A percentile compares a stretch with the other conserved stretches of the same genome.
phyloP scores from a whole-genome alignment of 2,113 vertebrate genomes.

The Scomber japonicus region DNA sequence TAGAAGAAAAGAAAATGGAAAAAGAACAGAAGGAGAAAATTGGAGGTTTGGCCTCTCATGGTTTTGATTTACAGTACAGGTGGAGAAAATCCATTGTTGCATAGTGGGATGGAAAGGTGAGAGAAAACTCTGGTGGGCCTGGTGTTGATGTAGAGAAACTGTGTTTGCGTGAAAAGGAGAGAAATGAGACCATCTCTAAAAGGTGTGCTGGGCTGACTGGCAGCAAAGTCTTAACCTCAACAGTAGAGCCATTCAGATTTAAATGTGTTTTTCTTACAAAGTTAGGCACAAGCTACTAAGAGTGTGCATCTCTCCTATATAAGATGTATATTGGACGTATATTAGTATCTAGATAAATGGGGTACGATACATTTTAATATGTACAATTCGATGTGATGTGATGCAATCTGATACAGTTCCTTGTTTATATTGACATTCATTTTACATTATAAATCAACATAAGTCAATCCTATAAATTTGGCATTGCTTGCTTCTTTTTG shows the following conservation, averaged over 20 bases:
- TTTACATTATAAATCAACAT: too few species aligned
- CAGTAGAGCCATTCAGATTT: background rate
- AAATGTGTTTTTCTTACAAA: background rate
- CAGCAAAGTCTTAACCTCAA: background rate
- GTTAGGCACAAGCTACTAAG: too few species aligned
- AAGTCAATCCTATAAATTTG: too few species aligned
- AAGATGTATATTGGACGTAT: too few species aligned
- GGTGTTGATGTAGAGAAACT: slow-evolving; percentile 21
- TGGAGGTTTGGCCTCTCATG: slow-evolving; percentile 1
- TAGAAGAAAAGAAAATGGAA: background rate
- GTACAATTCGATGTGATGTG: too few species aligned
- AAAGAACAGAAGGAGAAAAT: background rate
- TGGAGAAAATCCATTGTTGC: slow-evolving; percentile 8
- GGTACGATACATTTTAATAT: too few species aligned
- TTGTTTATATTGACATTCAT: too few species aligned
- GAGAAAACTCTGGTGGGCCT: slow-evolving; percentile 7
- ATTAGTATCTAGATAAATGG: too few species aligned
- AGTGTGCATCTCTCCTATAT: too few species aligned
- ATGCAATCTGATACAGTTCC: too few species aligned
- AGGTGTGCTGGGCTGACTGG: background rate
- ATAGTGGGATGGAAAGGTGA: background rate
- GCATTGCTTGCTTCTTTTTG: too few species aligned
- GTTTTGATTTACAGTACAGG: slow-evolving; percentile 21
- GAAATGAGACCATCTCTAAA: slow-evolving; percentile 4
- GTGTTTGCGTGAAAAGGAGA: slow-evolving; percentile 16